These are phyloP conservation scores for Benitochromis conjunctus DNA, from an alignment of 2,113 vertebrate species.

Conservation along the genomic window DNA sequence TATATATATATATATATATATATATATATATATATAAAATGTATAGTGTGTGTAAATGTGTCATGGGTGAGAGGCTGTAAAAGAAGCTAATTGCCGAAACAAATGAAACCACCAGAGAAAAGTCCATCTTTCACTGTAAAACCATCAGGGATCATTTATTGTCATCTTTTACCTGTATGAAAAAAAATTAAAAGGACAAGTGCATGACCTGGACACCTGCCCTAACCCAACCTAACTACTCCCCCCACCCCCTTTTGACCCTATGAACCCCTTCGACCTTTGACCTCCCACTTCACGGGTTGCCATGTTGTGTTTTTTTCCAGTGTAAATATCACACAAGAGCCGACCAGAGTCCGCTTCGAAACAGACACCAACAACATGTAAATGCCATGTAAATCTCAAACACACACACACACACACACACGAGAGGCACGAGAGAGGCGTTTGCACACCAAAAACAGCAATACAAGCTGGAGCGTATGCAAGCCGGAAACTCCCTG, in stretches of 20 bases:
- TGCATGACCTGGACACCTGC: conserved; percentile 55
- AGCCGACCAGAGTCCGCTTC: conserved; percentile 31
- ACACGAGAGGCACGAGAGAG: conserved; percentile 44
- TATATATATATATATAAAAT: no score
- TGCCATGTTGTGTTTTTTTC: conserved; percentile 42
- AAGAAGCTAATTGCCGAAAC: conserved; percentile 12
- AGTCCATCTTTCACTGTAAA: conserved; percentile 29
- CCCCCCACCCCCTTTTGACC: background rate
- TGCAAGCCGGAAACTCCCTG: conserved; percentile 60
- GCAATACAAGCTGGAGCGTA: conserved; percentile 27
- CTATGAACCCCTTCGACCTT: background rate
- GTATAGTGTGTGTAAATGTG: conserved; percentile 20
- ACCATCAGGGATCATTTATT: conserved; percentile 36
- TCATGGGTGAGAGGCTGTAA: conserved; percentile 41
- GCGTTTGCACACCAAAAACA: conserved; percentile 16
- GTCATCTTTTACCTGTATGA: conserved; percentile 47
- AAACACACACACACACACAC: conserved; percentile 14
- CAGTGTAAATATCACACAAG: conserved; percentile 82
- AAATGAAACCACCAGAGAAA: conserved; percentile 10
- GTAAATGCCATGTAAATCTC: conserved; percentile 76
- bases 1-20: no score
- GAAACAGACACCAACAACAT: conserved; percentile 61
- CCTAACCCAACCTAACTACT: background rate
- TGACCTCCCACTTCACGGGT: conserved; percentile 45
- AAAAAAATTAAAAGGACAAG: conserved; percentile 27